Evolutionary conservation across 2,888 invertebrate species (phyloP), one percentile per base, ranked within the genome.

Genomic region (Acronicta aceris): DNA sequence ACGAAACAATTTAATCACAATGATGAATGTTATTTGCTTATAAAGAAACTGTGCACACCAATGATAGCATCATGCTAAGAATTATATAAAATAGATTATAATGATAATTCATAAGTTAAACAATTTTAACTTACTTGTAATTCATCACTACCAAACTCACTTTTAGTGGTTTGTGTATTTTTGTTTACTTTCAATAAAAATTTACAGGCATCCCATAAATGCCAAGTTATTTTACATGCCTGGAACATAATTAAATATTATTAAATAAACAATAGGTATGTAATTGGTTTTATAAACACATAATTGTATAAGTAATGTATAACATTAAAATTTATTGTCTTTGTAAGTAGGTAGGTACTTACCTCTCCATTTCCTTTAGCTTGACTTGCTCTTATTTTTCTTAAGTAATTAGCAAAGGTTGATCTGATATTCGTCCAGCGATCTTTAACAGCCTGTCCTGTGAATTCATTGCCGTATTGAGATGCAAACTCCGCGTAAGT

Each of bases 351-450:
- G 9, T 30, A 30, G 13, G 13, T 13, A 13, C 36, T 36, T 51
- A 91, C 93, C 82, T 90, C 87, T 25, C 83, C 85, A 55, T 83
- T 84, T 0, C 66, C 78, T 75, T 83, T 88, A 4, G 64, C 56
- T 21, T 82, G 81, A 77, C 84, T 91, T 38, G 85, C 82, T 49
- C 86, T 89, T 21, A 89, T 65, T 84, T 93, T 94, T 64, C 94
- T 88, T 53, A 92, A 81, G 74, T 93, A 92, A 85, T 90, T 88
- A 12, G 91, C 85, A 79, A 89, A 94, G 1, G 94, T 93, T 9
- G 92, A 92, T 50, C 94, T 83, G 17, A 94, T 94, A 74, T 94
- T 94, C 5, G 93, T 94, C 94, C 94, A 94, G 2, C 94, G 82
- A 30, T 93, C 91, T 71, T 93, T 94, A 8, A 93, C 94, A 33